Evolutionary conservation across 1,140 invertebrate genomes (phyloP).

Genomic region (Drosophila cardini): DNA sequence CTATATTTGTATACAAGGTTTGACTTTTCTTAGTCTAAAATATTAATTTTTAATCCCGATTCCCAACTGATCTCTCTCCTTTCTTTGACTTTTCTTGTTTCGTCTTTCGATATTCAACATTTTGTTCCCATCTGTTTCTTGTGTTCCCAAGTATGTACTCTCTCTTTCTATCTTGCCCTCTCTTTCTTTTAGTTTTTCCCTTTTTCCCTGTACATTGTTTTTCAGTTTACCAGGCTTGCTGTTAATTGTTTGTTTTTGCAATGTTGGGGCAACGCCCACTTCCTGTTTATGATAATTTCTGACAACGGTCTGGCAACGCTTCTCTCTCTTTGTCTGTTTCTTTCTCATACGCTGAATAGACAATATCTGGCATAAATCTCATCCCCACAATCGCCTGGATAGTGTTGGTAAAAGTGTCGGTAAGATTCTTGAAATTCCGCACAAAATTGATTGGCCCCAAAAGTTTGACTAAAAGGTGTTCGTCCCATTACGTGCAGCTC

Average conservation of each 20-base stretch:
- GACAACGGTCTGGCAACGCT: constrained; percentile 59
- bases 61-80: background rate
- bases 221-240: constrained; percentile 28
- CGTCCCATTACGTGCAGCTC: constrained; percentile 62
- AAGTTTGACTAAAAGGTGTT: constrained; percentile 58
- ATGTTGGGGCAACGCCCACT: constrained; percentile 50
- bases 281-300: constrained; percentile 68
- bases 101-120: background rate
- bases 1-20: no score
- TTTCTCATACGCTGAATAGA: constrained; percentile 34
- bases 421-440: constrained; percentile 59
- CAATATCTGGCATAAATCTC: constrained; percentile 46
- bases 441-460: constrained; percentile 49
- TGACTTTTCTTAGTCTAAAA: no score
- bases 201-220: background rate
- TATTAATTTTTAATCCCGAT: no score
- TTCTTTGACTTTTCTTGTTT: constrained; percentile 4
- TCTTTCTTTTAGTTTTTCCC: background rate
- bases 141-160: background rate
- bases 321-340: constrained; percentile 34
- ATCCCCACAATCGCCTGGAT: background rate
- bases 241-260: constrained; percentile 56
- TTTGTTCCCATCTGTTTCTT: constrained; percentile 5
- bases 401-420: constrained; percentile 12
- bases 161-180: background rate